Evolutionary conservation across 2,888 invertebrate species (phyloP), one percentile per base, ranked within the genome.

Genomic region (Pachycephus smyrnensis): DNA sequence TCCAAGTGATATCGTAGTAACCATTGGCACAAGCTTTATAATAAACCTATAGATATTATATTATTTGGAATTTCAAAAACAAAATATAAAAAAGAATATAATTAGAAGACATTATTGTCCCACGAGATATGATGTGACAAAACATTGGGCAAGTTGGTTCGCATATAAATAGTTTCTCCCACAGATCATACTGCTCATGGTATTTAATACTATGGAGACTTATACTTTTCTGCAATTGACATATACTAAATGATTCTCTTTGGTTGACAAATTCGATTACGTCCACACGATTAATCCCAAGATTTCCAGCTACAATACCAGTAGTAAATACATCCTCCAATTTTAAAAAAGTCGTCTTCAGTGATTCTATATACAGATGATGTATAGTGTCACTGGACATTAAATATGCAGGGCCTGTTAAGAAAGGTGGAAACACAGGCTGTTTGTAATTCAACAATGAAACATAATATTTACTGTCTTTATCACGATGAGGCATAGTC

Each of bases 121-220:
- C 30, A 3, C 30, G 12, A 15, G 71, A 71, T 71, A 30, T 31
- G 30, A 30, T 71, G 3, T 30, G 3, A 71, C 30, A 71, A 33
- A 30, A 71, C 12, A 33, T 11, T 32, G 30, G 11, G 33, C 30
- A 71, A 30, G 30, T 33, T 32, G 71, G 71, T 32, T 71, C 9
- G 9, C 30, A 30, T 23, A 71, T 6, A 30, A 76, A 69, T 30
- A 76, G 37, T 30, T 71, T 73, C 75, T 3, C 73, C 82, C 6
- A 80, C 76, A 75, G 76, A 74, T 73, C 82, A 80, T 55, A 80
- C 77, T 30, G 80, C 78, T 73, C 73, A 77, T 78, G 79, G 77
- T 69, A 77, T 68, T 55, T 82, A 68, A 78, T 12, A 6, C 30
- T n/a, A 35, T 69, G 68, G 4, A 4, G 11, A 37, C 12, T 55